Conservation (phyloP, 2,797 vertebrate species). For the Crenuchus spilurus region DNA sequence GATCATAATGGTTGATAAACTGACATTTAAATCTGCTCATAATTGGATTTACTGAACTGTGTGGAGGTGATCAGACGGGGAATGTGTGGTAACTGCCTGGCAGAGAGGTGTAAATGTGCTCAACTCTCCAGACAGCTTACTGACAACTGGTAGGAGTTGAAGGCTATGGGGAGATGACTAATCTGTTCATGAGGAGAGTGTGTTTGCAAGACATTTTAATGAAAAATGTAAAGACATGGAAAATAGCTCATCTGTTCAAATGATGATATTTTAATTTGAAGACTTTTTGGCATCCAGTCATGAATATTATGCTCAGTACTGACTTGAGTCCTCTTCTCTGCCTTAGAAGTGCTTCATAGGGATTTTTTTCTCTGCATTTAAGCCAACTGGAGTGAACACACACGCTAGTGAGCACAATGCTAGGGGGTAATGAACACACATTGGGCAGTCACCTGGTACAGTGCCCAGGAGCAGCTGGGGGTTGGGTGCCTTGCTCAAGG, state of each 20-base stretch:
- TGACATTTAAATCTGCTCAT: not conserved
- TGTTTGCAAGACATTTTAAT: not conserved
- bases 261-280: not conserved
- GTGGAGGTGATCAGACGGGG: not conserved
- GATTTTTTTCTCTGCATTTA: no score
- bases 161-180: not conserved
- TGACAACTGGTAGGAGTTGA: conserved; percentile 2
- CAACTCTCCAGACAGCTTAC: not conserved
- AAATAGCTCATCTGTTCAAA: not conserved
- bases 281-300: not conserved
- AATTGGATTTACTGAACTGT: not conserved
- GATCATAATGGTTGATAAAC: not conserved
- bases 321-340: no score
- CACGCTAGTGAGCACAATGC: no score
- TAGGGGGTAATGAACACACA: no score
- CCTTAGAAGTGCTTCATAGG: no score
- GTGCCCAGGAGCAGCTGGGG: no score
- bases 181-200: not conserved
- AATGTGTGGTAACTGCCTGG: not conserved
- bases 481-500: no score
- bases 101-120: conserved; percentile 20
- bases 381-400: no score
- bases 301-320: not conserved
- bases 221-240: no score
- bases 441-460: no score